Conservation (phyloP, 2,797 vertebrate genomes). For the Helicolenus hilgendorfi region DNA sequence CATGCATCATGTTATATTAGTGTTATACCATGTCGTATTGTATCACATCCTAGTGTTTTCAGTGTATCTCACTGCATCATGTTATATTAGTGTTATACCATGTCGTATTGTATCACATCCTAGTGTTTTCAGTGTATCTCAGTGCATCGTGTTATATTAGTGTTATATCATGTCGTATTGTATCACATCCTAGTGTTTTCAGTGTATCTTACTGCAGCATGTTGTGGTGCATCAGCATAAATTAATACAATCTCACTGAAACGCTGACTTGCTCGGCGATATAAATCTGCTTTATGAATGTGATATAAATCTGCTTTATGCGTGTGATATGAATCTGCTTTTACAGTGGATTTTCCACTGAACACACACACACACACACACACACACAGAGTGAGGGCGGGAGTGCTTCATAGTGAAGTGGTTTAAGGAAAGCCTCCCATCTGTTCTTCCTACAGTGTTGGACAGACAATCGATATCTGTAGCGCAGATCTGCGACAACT, state of each 20-base stretch:
- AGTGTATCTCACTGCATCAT: neutral
- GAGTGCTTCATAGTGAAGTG: constrained; percentile 8
- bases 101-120: neutral
- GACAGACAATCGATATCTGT: constrained; percentile 71
- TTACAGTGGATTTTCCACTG: constrained; percentile 28
- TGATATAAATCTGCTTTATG: constrained; percentile 47
- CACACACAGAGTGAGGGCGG: neutral
- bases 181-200: neutral
- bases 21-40: neutral
- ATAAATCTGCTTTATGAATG: constrained; percentile 71
- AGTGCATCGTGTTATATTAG: neutral
- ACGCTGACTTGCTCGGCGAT: constrained; percentile 47
- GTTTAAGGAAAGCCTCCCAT: constrained; percentile 58
- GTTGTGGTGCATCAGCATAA: constrained; percentile 42
- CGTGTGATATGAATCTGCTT: constrained; percentile 54
- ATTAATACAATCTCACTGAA: constrained; percentile 26
- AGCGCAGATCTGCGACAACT: constrained; percentile 61
- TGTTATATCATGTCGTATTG: neutral
- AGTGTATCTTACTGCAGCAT: neutral
- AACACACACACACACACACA: neutral
- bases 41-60: neutral
- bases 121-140: neutral
- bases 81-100: neutral
- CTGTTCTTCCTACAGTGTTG: constrained; percentile 54
- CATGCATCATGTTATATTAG: neutral